Evolutionary conservation across 2,888 invertebrate species (phyloP).

Genomic region (Chironomus tentans): DNA sequence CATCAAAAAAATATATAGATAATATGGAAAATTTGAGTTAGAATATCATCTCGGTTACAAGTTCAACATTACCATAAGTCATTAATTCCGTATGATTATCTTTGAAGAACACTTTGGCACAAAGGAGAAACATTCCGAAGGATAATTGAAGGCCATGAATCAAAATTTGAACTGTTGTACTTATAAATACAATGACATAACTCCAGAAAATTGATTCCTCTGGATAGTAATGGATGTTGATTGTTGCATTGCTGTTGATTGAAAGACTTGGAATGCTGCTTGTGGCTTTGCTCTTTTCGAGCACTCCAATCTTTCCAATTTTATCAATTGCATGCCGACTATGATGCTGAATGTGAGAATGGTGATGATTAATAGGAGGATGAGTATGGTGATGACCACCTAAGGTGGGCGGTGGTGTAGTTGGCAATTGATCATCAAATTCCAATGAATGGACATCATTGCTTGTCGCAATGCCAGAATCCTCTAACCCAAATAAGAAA

Average conservation of each 20-base stretch:
- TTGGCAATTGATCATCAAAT: slow-evolving; percentile 12
- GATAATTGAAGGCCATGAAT: slow-evolving; percentile 46
- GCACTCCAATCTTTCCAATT: background rate
- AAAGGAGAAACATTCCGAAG: slow-evolving; percentile 34
- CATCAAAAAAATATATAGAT: no score
- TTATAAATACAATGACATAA: slow-evolving; percentile 48
- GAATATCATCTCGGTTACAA: background rate
- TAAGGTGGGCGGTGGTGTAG: background rate
- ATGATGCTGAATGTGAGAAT: no score
- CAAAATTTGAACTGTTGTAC: slow-evolving; percentile 46
- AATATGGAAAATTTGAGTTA: no score
- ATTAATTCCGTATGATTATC: background rate
- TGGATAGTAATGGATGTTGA: slow-evolving; percentile 46
- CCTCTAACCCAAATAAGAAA: slow-evolving; percentile 30
- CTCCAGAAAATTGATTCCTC: slow-evolving; percentile 50
- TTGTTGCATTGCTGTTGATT: slow-evolving; percentile 9
- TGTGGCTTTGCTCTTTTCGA: slow-evolving; percentile 15
- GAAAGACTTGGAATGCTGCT: slow-evolving; percentile 16
- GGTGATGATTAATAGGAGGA: no score
- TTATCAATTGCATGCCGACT: background rate
- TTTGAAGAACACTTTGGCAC: slow-evolving; percentile 29
- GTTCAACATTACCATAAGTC: background rate
- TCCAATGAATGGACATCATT: slow-evolving; percentile 31
- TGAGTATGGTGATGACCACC: background rate
- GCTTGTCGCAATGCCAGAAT: slow-evolving; percentile 36